These are phyloP conservation scores for Caenorhabditis sp. DNA, from an alignment of 2,888 invertebrate genomes.

Conservation along the genomic window DNA sequence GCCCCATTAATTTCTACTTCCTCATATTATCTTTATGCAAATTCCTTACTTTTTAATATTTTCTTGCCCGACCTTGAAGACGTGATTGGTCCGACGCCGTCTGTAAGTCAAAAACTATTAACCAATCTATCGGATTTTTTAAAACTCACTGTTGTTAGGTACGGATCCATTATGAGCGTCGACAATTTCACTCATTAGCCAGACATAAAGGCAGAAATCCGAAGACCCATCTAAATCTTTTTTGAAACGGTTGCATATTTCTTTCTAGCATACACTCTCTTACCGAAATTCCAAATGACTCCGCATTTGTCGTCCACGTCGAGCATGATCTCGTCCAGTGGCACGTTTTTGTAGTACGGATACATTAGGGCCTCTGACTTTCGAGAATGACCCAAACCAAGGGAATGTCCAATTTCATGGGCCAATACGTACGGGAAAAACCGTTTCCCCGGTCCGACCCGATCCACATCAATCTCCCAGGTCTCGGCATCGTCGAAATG, in stretches of 20 bases:
- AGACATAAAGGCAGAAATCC: slow-evolving; percentile 81
- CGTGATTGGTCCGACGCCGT: slow-evolving; percentile 43
- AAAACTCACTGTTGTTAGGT: slow-evolving; percentile 34
- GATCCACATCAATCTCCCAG: slow-evolving; percentile 71
- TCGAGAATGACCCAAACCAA: slow-evolving; percentile 81
- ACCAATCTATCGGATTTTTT: background rate
- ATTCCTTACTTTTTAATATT: slow-evolving; percentile 42
- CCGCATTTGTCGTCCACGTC: slow-evolving; percentile 83
- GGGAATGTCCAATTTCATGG: slow-evolving; percentile 83
- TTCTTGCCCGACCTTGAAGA: slow-evolving; percentile 25
- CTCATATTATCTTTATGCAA: slow-evolving; percentile 5
- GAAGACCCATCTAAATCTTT: slow-evolving; percentile 82
- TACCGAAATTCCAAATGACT: slow-evolving; percentile 83
- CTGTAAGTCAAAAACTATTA: slow-evolving; percentile 19
- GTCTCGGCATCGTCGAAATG: slow-evolving; percentile 82
- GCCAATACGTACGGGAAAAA: slow-evolving; percentile 84
- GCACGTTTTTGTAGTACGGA: slow-evolving; percentile 79
- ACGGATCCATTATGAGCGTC: slow-evolving; percentile 47
- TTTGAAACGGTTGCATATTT: no score
- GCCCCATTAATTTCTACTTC: background rate
- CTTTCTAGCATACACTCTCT: background rate
- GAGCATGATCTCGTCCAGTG: slow-evolving; percentile 75
- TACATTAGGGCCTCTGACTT: slow-evolving; percentile 79
- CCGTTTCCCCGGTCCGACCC: slow-evolving; percentile 26
- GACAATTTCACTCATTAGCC: slow-evolving; percentile 82